Conservation (phyloP, 2,888 invertebrate genomes). For the Drosophila meridiana region DNA sequence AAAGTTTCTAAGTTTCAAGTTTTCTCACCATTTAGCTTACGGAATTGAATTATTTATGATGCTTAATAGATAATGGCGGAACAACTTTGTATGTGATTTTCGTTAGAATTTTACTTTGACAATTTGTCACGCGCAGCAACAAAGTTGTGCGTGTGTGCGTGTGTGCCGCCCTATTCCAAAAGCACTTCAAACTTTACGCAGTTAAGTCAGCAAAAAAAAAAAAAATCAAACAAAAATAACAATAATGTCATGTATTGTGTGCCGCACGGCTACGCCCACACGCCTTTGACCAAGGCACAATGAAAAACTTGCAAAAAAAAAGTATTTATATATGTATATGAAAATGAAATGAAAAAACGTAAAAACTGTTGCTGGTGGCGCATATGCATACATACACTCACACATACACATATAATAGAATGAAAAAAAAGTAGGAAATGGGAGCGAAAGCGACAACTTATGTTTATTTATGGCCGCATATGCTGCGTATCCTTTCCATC, state of each 20-base stretch:
- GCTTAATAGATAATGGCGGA: conserved; percentile 30
- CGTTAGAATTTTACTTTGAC: conserved; percentile 29
- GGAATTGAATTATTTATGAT: conserved; percentile 19
- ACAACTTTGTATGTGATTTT: conserved; percentile 17
- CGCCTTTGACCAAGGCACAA: conserved; percentile 56
- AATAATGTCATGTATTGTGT: conserved; percentile 21
- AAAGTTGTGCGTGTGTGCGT: conserved; percentile 5
- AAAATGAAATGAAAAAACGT: conserved; percentile 23
- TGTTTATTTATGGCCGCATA: conserved; percentile 74
- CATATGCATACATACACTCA: conserved; percentile 27
- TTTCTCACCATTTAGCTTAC: neutral
- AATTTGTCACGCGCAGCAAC: conserved; percentile 24
- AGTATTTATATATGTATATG: conserved; percentile 2
- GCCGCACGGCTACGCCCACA: conserved; percentile 35
- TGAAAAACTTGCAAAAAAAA: conserved; percentile 25
- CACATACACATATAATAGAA: neutral
- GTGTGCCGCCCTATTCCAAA: conserved; percentile 12
- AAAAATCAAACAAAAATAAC: neutral
- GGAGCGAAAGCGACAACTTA: conserved; percentile 63
- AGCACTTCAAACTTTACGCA: conserved; percentile 55
- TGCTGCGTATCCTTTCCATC: conserved; percentile 41
- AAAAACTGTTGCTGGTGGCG: conserved; percentile 62
- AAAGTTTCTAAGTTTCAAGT: neutral
- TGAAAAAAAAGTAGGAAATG: conserved; percentile 24
- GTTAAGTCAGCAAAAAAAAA: conserved; percentile 36